Conservation (phyloP, 2,113 vertebrate species). For the Megalops atlanticus region DNA sequence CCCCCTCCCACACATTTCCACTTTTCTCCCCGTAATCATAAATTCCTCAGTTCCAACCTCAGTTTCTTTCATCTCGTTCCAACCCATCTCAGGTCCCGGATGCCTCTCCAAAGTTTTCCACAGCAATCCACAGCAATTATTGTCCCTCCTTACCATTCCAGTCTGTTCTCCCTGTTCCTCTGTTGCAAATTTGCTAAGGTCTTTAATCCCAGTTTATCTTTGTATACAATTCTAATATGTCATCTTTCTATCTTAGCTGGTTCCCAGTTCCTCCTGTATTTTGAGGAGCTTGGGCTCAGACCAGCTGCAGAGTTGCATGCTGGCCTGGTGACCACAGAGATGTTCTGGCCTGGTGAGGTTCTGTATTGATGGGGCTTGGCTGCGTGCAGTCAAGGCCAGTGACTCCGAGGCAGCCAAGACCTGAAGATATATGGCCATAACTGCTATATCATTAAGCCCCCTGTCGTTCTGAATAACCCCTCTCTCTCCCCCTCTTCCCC, state of each 20-base stretch:
- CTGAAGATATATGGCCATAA: slow-evolving; percentile 53
- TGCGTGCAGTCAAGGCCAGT: slow-evolving; percentile 1
- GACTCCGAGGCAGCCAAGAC: not conserved
- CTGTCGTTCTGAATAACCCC: slow-evolving; percentile 57
- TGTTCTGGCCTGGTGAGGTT: slow-evolving; percentile 40
- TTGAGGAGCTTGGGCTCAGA: too few relatives aligned
- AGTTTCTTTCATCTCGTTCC: not conserved
- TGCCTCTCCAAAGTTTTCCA: not conserved
- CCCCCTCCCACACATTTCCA: slow-evolving; percentile 3
- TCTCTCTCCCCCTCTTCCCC: slow-evolving; percentile 49
- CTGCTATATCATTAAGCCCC: slow-evolving; percentile 58
- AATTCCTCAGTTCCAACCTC: not conserved
- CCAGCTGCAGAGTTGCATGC: not conserved
- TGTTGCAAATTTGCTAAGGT: too few relatives aligned
- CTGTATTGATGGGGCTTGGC: slow-evolving; percentile 50
- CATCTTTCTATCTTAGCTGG: not conserved
- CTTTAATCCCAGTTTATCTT: too few relatives aligned
- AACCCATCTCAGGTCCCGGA: not conserved
- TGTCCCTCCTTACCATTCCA: too few relatives aligned
- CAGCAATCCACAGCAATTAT: too few relatives aligned
- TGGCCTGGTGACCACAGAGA: slow-evolving; percentile 53
- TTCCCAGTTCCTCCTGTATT: not conserved
- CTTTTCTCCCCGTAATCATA: not conserved
- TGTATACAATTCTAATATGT: too few relatives aligned
- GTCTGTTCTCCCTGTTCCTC: too few relatives aligned